Percentiles rank a stretch among this genome's conserved stretches.
These are phyloP conservation scores for Scophthalmus maximus DNA, from an alignment of 2,113 vertebrate genomes.

Conservation along the genomic window DNA sequence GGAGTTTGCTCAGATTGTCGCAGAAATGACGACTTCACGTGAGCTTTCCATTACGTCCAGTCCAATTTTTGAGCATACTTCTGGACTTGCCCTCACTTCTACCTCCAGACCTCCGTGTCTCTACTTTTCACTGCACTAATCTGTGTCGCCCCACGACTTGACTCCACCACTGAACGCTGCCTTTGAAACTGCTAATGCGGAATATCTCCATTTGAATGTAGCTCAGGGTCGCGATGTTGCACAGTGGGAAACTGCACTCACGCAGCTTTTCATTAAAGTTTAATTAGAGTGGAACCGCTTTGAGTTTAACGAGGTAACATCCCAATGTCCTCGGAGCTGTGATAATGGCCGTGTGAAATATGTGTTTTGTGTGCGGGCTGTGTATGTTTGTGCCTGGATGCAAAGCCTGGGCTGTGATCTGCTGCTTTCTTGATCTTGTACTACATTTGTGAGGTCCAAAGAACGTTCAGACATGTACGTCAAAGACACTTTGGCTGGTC, in stretches of 20 bases:
- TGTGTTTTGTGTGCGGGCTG: not conserved
- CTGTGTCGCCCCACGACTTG: not conserved
- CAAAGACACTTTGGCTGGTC: no score
- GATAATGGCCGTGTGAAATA: not conserved
- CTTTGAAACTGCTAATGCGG: not conserved
- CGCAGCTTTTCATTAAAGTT: slow-evolving; percentile 3
- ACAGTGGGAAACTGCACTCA: not conserved
- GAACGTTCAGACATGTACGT: not conserved
- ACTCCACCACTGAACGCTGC: not conserved
- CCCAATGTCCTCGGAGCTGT: not conserved
- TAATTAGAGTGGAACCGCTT: not conserved
- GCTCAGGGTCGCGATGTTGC: not conserved
- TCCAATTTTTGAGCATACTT: no score
- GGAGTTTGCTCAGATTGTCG: no score
- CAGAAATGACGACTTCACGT: no score
- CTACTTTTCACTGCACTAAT: not conserved
- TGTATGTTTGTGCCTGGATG: not conserved
- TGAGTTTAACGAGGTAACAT: not conserved
- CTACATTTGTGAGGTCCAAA: not conserved
- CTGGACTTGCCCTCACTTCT: no score
- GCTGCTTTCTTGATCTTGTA: not conserved
- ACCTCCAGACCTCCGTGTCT: not conserved
- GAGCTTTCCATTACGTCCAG: no score
- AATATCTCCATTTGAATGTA: not conserved
- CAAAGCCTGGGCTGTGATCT: not conserved